phyloP scores from a whole-genome alignment of 2,113 vertebrate species.

The Chelonoidis abingdonii region DNA sequence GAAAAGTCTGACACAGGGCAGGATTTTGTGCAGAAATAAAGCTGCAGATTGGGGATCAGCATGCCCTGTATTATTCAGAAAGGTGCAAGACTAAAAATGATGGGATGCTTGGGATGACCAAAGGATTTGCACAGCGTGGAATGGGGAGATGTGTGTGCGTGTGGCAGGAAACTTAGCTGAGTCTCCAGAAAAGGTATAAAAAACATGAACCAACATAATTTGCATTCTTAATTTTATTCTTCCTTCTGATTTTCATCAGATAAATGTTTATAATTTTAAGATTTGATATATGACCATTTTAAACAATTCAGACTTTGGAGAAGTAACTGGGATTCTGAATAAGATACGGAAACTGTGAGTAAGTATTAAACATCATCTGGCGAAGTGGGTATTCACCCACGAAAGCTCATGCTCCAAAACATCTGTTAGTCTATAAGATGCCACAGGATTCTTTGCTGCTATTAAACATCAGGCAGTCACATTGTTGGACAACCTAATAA shows the following conservation, averaged over 20 bases:
- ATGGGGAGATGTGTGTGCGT: neutral
- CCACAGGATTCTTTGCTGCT: too few relatives aligned
- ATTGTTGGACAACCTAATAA: neutral
- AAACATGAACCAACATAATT: neutral
- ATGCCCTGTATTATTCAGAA: neutral
- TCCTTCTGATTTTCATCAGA: neutral
- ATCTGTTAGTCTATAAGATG: too few relatives aligned
- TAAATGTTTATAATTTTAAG: neutral
- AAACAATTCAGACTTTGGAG: neutral
- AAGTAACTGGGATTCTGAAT: neutral
- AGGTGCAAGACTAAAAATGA: neutral
- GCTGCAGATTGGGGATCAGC: neutral
- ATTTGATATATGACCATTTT: neutral
- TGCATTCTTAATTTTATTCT: neutral
- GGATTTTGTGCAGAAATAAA: neutral
- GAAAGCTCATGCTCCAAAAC: too few relatives aligned
- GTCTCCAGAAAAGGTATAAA: neutral
- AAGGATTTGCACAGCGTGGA: neutral
- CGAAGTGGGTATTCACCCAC: too few relatives aligned
- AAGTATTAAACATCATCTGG: neutral
- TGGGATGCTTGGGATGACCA: neutral
- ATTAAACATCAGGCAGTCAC: neutral
- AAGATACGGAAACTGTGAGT: neutral
- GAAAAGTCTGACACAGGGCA: neutral
- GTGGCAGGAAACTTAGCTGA: neutral